Evolutionary conservation across 2,888 invertebrate genomes (phyloP).

Genomic region (Xylocampa areola): DNA sequence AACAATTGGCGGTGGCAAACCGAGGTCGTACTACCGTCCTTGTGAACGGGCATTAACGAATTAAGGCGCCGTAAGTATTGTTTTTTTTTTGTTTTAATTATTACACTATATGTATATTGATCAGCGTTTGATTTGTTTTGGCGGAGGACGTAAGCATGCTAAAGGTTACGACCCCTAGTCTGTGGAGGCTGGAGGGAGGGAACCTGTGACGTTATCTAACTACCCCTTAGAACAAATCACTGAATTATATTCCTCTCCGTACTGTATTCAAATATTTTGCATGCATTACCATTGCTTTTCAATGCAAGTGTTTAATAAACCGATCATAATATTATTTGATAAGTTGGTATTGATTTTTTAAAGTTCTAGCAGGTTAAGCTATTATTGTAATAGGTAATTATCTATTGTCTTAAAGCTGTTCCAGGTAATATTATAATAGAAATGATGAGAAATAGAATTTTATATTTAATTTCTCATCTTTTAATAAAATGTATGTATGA

Average conservation of each 20-base stretch:
- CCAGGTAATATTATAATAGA: too few species aligned
- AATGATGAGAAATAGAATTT: too few species aligned
- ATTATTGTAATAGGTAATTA: too few species aligned
- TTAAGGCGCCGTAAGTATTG: constrained; percentile 56
- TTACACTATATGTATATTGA: constrained; percentile 69
- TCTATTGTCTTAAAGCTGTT: too few species aligned
- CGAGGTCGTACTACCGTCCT: constrained; percentile 35
- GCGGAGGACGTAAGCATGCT: constrained; percentile 67
- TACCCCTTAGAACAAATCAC: constrained; percentile 59
- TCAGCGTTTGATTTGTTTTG: constrained; percentile 75
- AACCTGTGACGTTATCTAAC: constrained; percentile 78
- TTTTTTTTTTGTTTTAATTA: constrained; percentile 34
- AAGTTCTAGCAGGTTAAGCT: too few species aligned
- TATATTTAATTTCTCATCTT: too few species aligned
- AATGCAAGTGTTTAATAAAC: too few species aligned
- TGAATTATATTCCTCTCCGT: constrained; percentile 4
- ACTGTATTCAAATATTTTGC: background rate
- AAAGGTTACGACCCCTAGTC: constrained; percentile 82
- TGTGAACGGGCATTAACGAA: constrained; percentile 42
- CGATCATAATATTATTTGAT: too few species aligned
- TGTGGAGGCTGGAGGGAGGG: constrained; percentile 66
- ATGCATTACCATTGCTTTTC: background rate
- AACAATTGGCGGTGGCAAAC: constrained; percentile 40
- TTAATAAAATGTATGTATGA: too few species aligned
- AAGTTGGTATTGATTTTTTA: too few species aligned